Evolutionary conservation across 2,113 vertebrate genomes (phyloP).

Genomic region (Coracopsis vasa): DNA sequence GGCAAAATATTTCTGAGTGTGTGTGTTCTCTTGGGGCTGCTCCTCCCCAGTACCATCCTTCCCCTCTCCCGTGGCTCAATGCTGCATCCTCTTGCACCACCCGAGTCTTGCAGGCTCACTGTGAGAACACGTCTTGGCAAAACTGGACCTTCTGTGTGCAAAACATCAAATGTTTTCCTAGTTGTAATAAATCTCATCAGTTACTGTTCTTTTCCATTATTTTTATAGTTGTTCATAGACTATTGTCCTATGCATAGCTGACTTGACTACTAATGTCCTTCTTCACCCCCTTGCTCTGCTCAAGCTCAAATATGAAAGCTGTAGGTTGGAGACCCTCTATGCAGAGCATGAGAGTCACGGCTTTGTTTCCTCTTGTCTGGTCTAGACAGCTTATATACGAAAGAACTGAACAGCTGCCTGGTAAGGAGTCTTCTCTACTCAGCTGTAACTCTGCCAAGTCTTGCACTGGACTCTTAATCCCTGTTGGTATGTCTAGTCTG

Average conservation of each 20-base stretch:
- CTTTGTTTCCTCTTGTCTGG: background rate
- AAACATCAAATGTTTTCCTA: background rate
- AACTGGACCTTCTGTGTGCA: background rate
- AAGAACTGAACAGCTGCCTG: background rate
- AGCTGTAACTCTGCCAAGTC: background rate
- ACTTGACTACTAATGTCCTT: background rate
- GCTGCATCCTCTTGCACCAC: background rate
- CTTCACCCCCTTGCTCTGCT: background rate
- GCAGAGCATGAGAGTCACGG: background rate
- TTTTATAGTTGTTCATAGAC: background rate
- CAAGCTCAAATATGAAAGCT: background rate
- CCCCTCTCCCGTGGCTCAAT: background rate
- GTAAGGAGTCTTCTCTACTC: background rate
- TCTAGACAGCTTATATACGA: background rate
- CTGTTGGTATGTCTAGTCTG: background rate
- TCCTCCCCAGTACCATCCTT: background rate
- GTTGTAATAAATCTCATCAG: background rate
- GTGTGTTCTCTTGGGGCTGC: rapidly evolving
- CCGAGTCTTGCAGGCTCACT: rapidly evolving
- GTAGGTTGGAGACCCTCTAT: background rate
- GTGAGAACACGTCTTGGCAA: background rate
- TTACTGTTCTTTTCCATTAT: background rate
- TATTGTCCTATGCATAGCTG: background rate
- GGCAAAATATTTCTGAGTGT: background rate
- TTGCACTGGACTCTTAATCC: background rate